Evolutionary conservation across 2,113 vertebrate species (phyloP), one percentile per base, ranked within the genome.

Genomic region (Cairina moschata): DNA sequence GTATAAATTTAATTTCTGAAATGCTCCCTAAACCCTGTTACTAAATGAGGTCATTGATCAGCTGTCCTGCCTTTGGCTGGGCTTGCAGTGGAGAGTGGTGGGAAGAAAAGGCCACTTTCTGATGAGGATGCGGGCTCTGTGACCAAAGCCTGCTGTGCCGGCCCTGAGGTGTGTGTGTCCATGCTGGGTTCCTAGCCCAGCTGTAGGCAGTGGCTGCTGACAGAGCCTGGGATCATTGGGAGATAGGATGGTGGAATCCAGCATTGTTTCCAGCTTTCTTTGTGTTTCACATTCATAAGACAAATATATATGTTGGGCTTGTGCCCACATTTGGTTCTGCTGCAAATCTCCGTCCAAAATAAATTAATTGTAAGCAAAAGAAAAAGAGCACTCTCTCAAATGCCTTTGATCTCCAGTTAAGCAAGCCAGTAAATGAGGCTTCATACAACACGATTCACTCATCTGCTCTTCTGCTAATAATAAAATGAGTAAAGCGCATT

Each of bases 151-250:
- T 36, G 46, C 58, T 40, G 8, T 22, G 50, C 58, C 73, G 77
- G 34, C 32, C 11, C 28, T 34, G 32, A 4, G 1, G 0, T 11
- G 5, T 6, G 0, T 22, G 5, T 1, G 2, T 52, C 28, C 14
- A 21, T 55, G 44, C 87, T 78, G 79, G 29, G 54, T 58, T 93
- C 50, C 59, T 5, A 4, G 8, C 40, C 58, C 79, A 34, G 67
- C 62, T 50, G 25, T 3, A 14, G 16, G 38, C 36, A 67, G 52
- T 34, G 67, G 65, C 56, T 75, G 62, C 36, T 89, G 44, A 11
- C 0, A 0, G 67, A 72, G 26, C 6, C 52, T 56, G 67, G 44
- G 67, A 58, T 58, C 80, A 21, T 0, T 5, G 55, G 0, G 3
- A 72, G 88, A 71, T 11, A 34, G 75, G 76, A 81, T 9, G 22